Percentiles rank a stretch among this genome's conserved stretches.
Conservation (phyloP, 2,113 vertebrate genomes). For the Xyrauchen texanus region DNA sequence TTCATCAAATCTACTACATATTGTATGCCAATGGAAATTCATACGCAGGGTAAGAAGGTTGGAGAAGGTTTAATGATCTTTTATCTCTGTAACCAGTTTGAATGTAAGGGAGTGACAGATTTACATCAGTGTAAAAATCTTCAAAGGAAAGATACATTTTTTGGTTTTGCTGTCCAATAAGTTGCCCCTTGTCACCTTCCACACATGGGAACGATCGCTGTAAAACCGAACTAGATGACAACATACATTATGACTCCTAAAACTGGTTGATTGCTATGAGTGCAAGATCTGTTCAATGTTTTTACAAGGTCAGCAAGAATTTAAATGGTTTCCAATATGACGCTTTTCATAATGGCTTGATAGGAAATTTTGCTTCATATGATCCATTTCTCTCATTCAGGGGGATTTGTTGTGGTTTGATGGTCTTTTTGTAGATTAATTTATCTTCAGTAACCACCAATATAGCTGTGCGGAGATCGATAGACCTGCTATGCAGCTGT, state of each 20-base stretch:
- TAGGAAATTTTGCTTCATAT: background rate
- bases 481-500: background rate
- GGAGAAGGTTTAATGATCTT: too few species aligned
- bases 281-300: too few species aligned
- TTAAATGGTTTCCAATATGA: background rate
- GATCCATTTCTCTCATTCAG: conserved; percentile 6
- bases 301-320: background rate
- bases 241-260: conserved; percentile 9
- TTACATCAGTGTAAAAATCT: background rate
- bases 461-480: background rate
- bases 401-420: conserved; percentile 11
- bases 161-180: conserved; percentile 23
- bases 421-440: conserved; percentile 14
- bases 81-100: background rate
- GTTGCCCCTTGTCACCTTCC: conserved; percentile 6
- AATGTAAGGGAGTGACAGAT: background rate
- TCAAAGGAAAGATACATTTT: too few species aligned
- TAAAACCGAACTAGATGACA: conserved; percentile 26
- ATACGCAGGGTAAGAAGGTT: too few species aligned
- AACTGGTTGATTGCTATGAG: background rate
- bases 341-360: background rate
- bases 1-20: too few species aligned
- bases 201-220: conserved; percentile 29
- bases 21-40: too few species aligned
- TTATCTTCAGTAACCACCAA: background rate